Evolutionary conservation across 1,140 invertebrate species (phyloP), one percentile per base, ranked within the genome.

Genomic region (Euborellia annulipes): DNA sequence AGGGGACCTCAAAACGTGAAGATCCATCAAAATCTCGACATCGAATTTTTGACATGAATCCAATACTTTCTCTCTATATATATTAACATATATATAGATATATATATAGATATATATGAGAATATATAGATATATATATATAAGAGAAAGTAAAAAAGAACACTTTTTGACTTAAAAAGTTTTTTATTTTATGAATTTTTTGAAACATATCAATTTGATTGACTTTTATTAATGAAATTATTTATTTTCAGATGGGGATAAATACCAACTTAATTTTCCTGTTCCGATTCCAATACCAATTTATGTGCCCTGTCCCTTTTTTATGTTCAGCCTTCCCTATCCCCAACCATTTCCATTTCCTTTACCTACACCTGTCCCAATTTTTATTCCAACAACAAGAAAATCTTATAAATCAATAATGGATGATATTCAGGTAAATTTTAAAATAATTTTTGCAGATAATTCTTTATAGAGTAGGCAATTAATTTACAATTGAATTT

Each of bases 231-330:
- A n/a, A n/a, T n/a, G n/a, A n/a, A n/a, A n/a, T 49, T 47, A 11
- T 45, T 32, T 47, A 2, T 44, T 48, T 34, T 40, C 51, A 52
- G 36, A 50, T 46, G 32, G 43, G 44, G 19, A 30, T 19, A 11
- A 47, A 11, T 27, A 27, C 23, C 4, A 27, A 6, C 11, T 27
- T 6, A 27, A 27, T 27, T 27, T 27, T 27, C 23, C 23, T 6
- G 23, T 92, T 36, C 89, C 90, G 0, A 73, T 95, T 41, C 89
- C 91, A 1, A 79, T 93, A 3, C 90, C 90, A 0, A 81, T 94
- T 45, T 92, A 83, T 61, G 74, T 94, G 1, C 91, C 91, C 0
- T 72, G 77, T 38, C 91, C 91, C 0, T 73, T 87, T 62, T 78
- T 78, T 41, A 91, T 91, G 84, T 93, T 82, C 63, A 78, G 76